Evolutionary conservation across 2,113 vertebrate species (phyloP).

Genomic region (Rattus rattus): DNA sequence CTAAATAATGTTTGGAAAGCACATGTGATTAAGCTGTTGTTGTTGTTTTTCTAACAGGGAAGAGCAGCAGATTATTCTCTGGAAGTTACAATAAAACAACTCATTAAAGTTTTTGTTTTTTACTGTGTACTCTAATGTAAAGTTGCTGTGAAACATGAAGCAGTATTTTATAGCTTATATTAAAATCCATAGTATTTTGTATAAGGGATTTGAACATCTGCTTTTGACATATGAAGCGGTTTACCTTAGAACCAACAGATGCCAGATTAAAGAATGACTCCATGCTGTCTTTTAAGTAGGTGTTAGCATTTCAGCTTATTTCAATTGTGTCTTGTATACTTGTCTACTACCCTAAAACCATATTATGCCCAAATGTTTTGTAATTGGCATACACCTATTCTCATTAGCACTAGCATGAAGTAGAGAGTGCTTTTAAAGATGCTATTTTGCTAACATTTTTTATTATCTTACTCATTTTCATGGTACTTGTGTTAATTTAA

Average conservation of each 20-base stretch:
- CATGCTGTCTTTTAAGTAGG: not conserved
- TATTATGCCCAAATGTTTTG: not conserved
- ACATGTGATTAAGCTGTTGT: not conserved
- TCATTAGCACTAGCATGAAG: not conserved
- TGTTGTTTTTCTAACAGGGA: not conserved
- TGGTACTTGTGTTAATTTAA: too few relatives aligned
- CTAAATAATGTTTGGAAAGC: not conserved
- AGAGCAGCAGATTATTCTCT: not conserved
- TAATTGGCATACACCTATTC: not conserved
- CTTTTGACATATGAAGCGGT: rapidly evolving
- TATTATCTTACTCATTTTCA: not conserved
- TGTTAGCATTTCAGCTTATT: not conserved
- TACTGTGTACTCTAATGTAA: not conserved
- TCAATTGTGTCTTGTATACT: not conserved
- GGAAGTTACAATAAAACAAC: not conserved
- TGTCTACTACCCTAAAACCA: rapidly evolving
- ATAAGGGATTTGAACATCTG: not conserved
- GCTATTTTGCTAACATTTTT: not conserved
- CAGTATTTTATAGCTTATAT: not conserved
- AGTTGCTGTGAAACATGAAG: not conserved
- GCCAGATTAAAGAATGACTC: rapidly evolving
- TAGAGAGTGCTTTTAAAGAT: not conserved
- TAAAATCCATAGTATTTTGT: not conserved
- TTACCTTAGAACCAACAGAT: too few relatives aligned
- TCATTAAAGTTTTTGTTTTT: not conserved